Base-by-base conservation (phyloP, 2,888 invertebrate genomes). In the Eristalinus aeneus region DNA sequence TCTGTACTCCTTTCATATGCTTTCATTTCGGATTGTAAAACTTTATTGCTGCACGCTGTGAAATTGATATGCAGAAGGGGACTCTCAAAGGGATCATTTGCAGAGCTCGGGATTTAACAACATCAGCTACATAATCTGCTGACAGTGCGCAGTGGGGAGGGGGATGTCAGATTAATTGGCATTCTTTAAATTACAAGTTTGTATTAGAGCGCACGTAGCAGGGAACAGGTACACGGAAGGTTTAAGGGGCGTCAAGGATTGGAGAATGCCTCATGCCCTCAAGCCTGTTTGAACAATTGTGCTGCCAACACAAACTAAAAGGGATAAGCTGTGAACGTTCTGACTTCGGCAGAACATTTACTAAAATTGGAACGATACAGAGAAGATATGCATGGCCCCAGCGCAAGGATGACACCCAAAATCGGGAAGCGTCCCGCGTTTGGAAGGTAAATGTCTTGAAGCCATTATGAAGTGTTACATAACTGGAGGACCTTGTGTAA, bases 331-430 rank as follows among this genome's bases (percentile, higher is more conserved):
- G n/a, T n/a, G n/a, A n/a, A n/a, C n/a, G n/a, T n/a, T n/a, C n/a
- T n/a, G n/a, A n/a, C 95, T 95, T 95, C 95, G 95, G 95, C 95
- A 95, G 95, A 95, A 95, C 95, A 95, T 95, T 95, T 95, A 95
- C 95, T 96, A 96, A 96, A 96, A 96, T 96, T 96, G 96, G 96
- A 96, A 96, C 96, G 96, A 96, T 96, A 96, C 96, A 96, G 96
- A 96, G 96, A 96, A 96, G 96, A 96, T 96, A 96, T 96, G 96
- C 96, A 96, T 96, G 96, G 96, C 96, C 96, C 96, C 96, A 96
- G 96, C 96, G 96, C 96, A 96, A 96, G 96, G 96, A 96, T 96
- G 96, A 96, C 96, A 96, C 96, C 96, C 96, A 96, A 96, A 96
- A 96, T 96, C 96, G 96, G 96, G 96, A 96, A 96, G 96, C 96